Base-by-base conservation (phyloP, 1,140 invertebrate species). In the Camponotus floridanus region DNA sequence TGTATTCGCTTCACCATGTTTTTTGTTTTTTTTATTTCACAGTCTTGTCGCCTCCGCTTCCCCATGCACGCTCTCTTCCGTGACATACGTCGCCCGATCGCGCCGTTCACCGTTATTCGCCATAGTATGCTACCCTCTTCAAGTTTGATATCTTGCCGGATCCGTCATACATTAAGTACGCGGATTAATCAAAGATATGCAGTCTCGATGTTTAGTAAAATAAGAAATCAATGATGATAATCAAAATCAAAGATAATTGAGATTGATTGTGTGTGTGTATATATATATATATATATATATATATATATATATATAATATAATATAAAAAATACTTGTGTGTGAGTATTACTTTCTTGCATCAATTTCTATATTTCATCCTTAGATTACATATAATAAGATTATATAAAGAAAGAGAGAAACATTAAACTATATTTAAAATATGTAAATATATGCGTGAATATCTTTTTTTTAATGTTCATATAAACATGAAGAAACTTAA, bases 71-170 rank as follows among this genome's bases (percentile, higher is more conserved):
- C 80, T 84, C 83, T 87, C 89, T 87, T 90, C 76, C 79, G 85
- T 86, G 70, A 85, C 62, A 59, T 55, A 33, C 84, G 88, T 86
- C 88, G 83, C 65, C 88, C 65, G 76, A 86, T 59, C 80, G 81
- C 86, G 79, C 78, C 59, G 33, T 90, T 86, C 83, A 91, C 89
- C 90, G 90, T 90, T 91, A 91, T 65, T 91, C 84, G 83, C 74
- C 81, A 76, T 73, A 84, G 81, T 87, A 76, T 61, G 79, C 79
- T 87, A 88, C 84, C 78, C 90, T 84, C 62, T 85, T 88, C 42
- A 31, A 48, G 62, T 79, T 73, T 79, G 45, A 48, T 39, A 55
- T 87, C 80, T 62, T 84, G 78, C 78, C 59, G 59, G 36, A 74
- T 48, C 42, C 26, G 15, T 13, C 26, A 6, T 55, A 26, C 31